Evolutionary conservation across 2,888 invertebrate species (phyloP).

Genomic region (Andrena minutula): DNA sequence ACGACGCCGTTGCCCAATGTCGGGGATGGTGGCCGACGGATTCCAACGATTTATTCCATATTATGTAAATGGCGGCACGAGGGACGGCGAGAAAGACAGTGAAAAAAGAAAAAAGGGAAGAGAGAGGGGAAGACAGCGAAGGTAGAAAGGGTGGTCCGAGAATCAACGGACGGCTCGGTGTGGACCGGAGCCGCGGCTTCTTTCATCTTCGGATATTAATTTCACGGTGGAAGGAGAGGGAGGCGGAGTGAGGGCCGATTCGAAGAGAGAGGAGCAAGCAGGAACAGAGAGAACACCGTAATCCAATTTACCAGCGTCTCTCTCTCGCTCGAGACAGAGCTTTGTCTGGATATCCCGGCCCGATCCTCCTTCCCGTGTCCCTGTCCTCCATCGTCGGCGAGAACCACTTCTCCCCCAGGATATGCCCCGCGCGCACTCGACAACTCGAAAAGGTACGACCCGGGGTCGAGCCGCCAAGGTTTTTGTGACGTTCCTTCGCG

Average conservation of each 20-base stretch:
- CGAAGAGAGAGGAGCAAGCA: slow-evolving; percentile 44
- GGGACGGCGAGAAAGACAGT: slow-evolving; percentile 25
- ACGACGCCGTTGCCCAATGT: slow-evolving; percentile 20
- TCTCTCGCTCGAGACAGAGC: slow-evolving; percentile 57
- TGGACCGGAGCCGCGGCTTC: slow-evolving; percentile 68
- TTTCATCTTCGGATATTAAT: slow-evolving; percentile 81
- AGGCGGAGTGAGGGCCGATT: slow-evolving; percentile 36
- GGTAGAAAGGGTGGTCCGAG: slow-evolving; percentile 52
- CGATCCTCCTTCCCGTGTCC: slow-evolving; percentile 47
- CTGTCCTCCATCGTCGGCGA: slow-evolving; percentile 39
- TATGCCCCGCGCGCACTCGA: slow-evolving; percentile 52
- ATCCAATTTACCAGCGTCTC: slow-evolving; percentile 77
- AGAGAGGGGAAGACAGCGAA: slow-evolving; percentile 11
- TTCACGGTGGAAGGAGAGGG: slow-evolving; percentile 70
- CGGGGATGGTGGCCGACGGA: slow-evolving; percentile 41
- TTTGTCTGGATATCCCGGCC: slow-evolving; percentile 64
- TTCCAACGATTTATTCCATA: slow-evolving; percentile 77
- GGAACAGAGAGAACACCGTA: slow-evolving; percentile 72
- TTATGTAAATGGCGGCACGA: slow-evolving; percentile 73
- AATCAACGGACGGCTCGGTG: slow-evolving; percentile 53
- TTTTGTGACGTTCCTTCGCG: slow-evolving; percentile 59
- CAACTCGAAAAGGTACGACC: slow-evolving; percentile 63
- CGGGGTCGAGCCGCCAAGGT: slow-evolving; percentile 28
- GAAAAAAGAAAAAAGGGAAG: slow-evolving; percentile 16
- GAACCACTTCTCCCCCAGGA: slow-evolving; percentile 68